Conservation (phyloP, 2,888 invertebrate genomes). For the Drosophila rubida region DNA sequence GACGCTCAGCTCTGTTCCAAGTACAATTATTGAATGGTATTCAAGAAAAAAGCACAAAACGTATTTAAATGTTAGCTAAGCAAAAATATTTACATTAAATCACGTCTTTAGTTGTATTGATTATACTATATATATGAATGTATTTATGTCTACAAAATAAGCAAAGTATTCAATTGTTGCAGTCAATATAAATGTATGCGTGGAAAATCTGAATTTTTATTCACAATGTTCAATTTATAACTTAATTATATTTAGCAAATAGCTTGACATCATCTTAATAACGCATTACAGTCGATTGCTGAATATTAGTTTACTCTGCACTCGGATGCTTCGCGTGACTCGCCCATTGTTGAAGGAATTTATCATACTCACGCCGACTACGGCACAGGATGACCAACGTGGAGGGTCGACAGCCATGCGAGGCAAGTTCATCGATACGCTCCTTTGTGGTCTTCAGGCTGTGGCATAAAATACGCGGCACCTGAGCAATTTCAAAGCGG, state of each 20-base stretch:
- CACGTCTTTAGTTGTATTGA: constrained; percentile 41
- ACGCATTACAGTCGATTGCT: constrained; percentile 5
- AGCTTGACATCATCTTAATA: constrained; percentile 5
- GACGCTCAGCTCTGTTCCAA: constrained; percentile 52
- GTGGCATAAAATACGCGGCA: constrained; percentile 86
- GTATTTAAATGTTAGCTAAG: constrained; percentile 68
- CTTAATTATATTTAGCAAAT: constrained; percentile 11
- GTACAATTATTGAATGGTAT: constrained; percentile 75
- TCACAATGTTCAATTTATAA: constrained; percentile 1
- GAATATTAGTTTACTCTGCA: constrained; percentile 1
- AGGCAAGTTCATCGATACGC: constrained; percentile 86
- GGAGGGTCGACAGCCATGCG: constrained; percentile 85
- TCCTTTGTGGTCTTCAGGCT: constrained; percentile 86
- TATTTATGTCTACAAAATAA: constrained; percentile 56
- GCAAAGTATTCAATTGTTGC: constrained; percentile 50
- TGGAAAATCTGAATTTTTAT: constrained; percentile 5
- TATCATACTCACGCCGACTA: constrained; percentile 86
- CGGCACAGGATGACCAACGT: constrained; percentile 87
- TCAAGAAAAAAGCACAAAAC: constrained; percentile 62
- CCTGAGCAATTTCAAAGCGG: constrained; percentile 86
- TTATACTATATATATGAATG: constrained; percentile 36
- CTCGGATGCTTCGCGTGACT: neutral
- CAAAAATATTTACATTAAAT: constrained; percentile 31
- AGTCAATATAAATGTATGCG: constrained; percentile 43
- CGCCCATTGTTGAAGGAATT: constrained; percentile 85